Percentiles rank a stretch among this genome's conserved stretches.
Evolutionary conservation across 2,113 vertebrate species (phyloP).

Genomic region (Nycticorax nycticorax): DNA sequence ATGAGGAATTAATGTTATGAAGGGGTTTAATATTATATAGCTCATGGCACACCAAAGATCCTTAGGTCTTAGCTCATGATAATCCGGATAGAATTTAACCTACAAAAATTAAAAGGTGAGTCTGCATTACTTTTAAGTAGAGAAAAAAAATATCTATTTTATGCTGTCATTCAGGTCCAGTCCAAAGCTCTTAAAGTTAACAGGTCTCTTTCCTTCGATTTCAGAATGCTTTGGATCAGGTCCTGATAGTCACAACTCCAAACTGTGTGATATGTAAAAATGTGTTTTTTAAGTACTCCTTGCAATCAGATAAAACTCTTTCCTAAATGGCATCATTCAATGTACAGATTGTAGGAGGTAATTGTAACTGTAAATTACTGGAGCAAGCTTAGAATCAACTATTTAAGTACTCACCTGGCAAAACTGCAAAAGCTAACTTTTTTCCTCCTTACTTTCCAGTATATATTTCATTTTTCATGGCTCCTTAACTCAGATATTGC

Average conservation of each 20-base stretch:
- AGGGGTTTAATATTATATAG: constrained; percentile 20
- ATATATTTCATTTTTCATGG: constrained; percentile 27
- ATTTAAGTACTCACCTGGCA: constrained; percentile 30
- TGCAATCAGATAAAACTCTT: constrained; percentile 64
- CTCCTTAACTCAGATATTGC: constrained; percentile 40
- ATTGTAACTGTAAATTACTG: constrained; percentile 68
- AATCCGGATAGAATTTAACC: constrained; percentile 47
- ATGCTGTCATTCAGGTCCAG: not conserved
- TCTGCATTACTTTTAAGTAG: not conserved
- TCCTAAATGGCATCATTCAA: constrained; percentile 35
- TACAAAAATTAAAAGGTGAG: constrained; percentile 50
- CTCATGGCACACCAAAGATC: not conserved
- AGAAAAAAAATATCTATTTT: constrained; percentile 28
- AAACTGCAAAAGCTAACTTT: constrained; percentile 2
- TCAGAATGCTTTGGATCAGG: constrained; percentile 32
- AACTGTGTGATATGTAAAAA: constrained; percentile 37
- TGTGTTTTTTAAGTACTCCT: constrained; percentile 55
- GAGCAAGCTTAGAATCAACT: constrained; percentile 29
- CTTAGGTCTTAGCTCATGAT: constrained; percentile 44
- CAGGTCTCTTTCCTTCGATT: not conserved
- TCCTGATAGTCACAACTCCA: constrained; percentile 31
- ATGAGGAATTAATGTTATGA: constrained; percentile 42
- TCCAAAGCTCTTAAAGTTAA: constrained; percentile 20
- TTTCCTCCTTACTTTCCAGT: not conserved
- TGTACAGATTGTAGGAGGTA: constrained; percentile 42